Evolutionary conservation across 2,797 vertebrate species (phyloP).

Genomic region (Spheniscus humboldti): DNA sequence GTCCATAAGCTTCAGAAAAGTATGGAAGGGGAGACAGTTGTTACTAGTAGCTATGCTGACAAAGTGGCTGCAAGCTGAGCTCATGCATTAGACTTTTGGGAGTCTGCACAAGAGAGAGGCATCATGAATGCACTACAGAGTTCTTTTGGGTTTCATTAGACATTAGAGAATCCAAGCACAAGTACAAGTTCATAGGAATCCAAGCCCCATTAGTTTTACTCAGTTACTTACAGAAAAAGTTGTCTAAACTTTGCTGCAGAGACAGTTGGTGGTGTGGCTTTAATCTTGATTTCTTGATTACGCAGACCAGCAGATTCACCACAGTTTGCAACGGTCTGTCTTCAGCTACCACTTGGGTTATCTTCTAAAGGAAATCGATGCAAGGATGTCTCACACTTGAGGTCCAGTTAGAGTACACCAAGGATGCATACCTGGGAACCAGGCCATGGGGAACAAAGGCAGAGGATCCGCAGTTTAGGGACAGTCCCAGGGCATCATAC

Average conservation of each 20-base stretch:
- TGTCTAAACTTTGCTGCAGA: background rate
- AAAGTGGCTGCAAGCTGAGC: background rate
- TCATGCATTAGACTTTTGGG: accelerated
- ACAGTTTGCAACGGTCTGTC: background rate
- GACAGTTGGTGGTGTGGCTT: background rate
- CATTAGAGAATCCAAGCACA: background rate
- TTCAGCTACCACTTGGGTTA: background rate
- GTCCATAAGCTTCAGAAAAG: background rate
- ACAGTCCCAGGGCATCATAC: background rate
- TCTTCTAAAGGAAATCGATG: background rate
- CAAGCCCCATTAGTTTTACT: background rate
- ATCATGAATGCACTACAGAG: background rate
- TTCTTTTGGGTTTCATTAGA: background rate
- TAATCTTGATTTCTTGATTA: background rate
- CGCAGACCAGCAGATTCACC: background rate
- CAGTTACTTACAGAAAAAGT: background rate
- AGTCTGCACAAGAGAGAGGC: background rate
- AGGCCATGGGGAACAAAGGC: background rate
- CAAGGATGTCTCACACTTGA: background rate
- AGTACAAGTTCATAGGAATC: background rate
- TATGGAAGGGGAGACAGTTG: background rate
- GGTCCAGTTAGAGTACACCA: background rate
- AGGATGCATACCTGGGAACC: background rate
- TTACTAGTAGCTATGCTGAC: background rate
- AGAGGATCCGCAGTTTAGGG: background rate